Conservation (phyloP, 1,140 invertebrate genomes). For the Penaeus japonicus region DNA sequence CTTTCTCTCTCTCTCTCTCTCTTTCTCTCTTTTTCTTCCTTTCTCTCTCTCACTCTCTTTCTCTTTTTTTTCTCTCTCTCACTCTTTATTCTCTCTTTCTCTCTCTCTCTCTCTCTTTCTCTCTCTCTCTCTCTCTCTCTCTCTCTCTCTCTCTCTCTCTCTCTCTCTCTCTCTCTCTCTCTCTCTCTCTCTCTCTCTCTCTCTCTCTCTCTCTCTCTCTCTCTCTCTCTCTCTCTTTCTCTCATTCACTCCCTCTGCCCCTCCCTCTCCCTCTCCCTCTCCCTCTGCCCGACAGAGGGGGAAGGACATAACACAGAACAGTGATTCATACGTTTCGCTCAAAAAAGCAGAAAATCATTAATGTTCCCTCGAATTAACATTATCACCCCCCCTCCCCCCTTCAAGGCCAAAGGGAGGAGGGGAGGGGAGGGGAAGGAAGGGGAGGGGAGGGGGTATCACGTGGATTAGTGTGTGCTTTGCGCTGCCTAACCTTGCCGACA, state of each 20-base stretch:
- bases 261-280: not conserved
- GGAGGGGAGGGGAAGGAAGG: not conserved
- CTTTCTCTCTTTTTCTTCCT: not conserved
- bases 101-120: not conserved
- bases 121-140: too few species aligned
- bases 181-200: not conserved
- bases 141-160: not conserved
- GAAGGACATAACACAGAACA: too few species aligned
- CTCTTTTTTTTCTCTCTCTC: not conserved
- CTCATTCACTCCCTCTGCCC: not conserved
- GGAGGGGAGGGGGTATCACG: not conserved
- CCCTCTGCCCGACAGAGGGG: not conserved
- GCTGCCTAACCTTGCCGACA: too few species aligned
- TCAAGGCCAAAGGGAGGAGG: not conserved
- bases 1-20: not conserved
- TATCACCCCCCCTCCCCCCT: too few species aligned
- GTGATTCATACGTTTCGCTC: too few species aligned
- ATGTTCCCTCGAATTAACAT: too few species aligned
- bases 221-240: not conserved
- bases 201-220: not conserved
- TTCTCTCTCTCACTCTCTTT: not conserved
- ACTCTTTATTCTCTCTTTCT: not conserved
- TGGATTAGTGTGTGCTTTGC: not conserved
- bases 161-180: not conserved
- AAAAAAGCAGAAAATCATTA: too few species aligned